Base-by-base conservation (phyloP, 2,113 vertebrate species). In the Oostethus manadensis region DNA sequence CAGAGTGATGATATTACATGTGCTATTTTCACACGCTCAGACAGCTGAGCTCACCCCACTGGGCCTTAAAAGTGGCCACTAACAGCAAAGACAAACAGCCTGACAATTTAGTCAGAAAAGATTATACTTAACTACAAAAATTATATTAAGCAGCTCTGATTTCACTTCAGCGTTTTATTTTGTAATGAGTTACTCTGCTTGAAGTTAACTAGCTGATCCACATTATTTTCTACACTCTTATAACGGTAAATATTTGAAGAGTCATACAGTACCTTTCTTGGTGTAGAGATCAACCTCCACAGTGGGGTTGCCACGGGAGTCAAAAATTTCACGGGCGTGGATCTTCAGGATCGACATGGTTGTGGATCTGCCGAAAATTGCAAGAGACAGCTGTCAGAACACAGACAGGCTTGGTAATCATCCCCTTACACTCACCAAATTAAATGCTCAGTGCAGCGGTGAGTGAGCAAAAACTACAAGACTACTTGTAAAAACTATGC, bases 291-390 rank as follows among this genome's bases (percentile, higher is more conserved):
- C 95, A 7, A 99, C 95, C 71, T 99, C 96, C 29, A 98, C 95
- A 0, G 96, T 99, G 90, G 96, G 96, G 65, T 99, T 99, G n/a
- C 96, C 96, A 89, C 96, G 95, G 9, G 96, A 99, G 89, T 99
- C 96, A 3, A 99, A 93, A 83, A 99, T 99, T 82, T 98, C 94
- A 71, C 96, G 93, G 74, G 95, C 93, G 0, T 87, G 78, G 71
- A 99, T 77, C 91, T 90, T 98, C 51, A 92, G 87, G 67, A 99
- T 89, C 10, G 96, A 97, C 95, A 99, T 99, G 76, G 71, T 93
- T 80, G 78, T 70, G 21, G 81, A 85, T 86, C 93, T 96, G 78
- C 26, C 40, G 49, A 68, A 51, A 71, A 68, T 1, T 10, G 64
- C 11, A 74, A 16, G 23, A 2, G 21, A 59, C 11, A 62, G 18